Conservation (phyloP, 2,888 invertebrate genomes). For the Pseudococcus longispinus region DNA sequence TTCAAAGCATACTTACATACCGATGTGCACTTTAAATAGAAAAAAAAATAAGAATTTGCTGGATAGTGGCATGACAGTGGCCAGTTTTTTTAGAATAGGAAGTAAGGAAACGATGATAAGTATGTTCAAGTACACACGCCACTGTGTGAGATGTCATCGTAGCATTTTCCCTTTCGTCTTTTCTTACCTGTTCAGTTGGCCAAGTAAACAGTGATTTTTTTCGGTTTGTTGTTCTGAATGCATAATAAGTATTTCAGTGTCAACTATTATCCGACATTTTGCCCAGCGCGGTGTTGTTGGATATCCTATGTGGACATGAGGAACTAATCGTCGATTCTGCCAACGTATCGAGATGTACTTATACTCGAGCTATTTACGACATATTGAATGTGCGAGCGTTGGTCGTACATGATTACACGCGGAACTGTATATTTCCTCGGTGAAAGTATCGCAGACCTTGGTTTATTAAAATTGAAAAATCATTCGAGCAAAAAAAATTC, state of each 20-base stretch:
- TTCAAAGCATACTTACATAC: not conserved
- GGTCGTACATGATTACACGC: conserved; percentile 12
- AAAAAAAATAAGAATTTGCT: not conserved
- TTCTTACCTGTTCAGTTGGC: not conserved
- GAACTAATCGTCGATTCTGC: conserved; percentile 31
- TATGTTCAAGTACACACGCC: not conserved
- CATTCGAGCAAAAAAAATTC: conserved; percentile 4
- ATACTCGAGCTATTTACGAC: conserved; percentile 24
- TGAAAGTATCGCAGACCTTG: conserved; percentile 26
- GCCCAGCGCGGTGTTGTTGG: not conserved
- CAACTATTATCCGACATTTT: conserved; percentile 4
- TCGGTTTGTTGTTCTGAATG: conserved; percentile 42
- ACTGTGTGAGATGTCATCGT: not conserved
- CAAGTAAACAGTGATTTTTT: not conserved
- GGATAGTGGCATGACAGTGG: not conserved
- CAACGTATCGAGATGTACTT: not conserved
- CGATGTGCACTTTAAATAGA: not conserved
- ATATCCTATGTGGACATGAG: conserved; percentile 16
- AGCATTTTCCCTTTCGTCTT: not conserved
- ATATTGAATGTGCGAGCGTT: not conserved
- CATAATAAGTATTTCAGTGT: conserved; percentile 45
- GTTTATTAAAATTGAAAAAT: conserved; percentile 9
- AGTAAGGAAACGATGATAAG: not conserved
- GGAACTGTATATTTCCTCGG: conserved; percentile 37
- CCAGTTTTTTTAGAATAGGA: not conserved